These are phyloP conservation scores for Betta splendens DNA, from an alignment of 2,797 vertebrate species.

Conservation along the genomic window DNA sequence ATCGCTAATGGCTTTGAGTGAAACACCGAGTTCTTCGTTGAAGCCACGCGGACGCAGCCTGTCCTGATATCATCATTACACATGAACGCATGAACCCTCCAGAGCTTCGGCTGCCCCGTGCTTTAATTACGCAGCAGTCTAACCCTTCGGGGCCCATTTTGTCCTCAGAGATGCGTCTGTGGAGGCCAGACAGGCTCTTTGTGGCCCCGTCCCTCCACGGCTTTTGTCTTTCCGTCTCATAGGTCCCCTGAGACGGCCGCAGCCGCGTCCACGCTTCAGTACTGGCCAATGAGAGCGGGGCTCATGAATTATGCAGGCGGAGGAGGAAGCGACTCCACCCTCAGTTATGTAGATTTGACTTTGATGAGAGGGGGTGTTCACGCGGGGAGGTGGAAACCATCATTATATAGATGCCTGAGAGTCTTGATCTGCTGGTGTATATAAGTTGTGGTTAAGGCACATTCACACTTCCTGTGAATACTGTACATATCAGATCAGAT, in stretches of 20 bases:
- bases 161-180: constrained; percentile 60
- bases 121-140: constrained; percentile 65
- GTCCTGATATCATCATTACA: constrained; percentile 30
- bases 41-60: no score
- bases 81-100: constrained; percentile 48
- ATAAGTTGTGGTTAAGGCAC: neutral
- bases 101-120: constrained; percentile 44
- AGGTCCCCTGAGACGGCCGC: constrained; percentile 70
- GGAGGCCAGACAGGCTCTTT: constrained; percentile 68
- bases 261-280: constrained; percentile 69
- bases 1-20: neutral
- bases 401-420: constrained; percentile 8
- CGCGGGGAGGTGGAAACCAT: constrained; percentile 9
- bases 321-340: constrained; percentile 59
- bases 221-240: constrained; percentile 74
- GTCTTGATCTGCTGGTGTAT: constrained; percentile 38
- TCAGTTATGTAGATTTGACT: constrained; percentile 78
- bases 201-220: constrained; percentile 57
- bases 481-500: no score
- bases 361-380: constrained; percentile 31
- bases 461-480: no score
- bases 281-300: constrained; percentile 80
- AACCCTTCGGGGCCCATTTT: constrained; percentile 56
- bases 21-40: no score
- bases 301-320: constrained; percentile 82